These are phyloP conservation scores for Corvus moneduloides DNA, from an alignment of 2,113 vertebrate genomes.

Conservation along the genomic window DNA sequence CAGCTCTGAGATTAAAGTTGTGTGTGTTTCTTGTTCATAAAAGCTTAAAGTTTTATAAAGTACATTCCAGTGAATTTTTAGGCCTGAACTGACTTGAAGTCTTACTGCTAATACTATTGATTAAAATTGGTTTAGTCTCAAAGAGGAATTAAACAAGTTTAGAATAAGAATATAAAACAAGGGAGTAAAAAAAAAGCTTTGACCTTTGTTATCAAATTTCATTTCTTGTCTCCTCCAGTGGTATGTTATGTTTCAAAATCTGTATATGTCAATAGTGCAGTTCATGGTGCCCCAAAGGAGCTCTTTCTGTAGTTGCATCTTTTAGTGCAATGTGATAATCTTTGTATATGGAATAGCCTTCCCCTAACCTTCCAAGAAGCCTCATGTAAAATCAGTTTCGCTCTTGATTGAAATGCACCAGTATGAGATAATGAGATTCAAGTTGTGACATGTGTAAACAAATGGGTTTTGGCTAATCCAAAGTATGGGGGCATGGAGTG, in stretches of 20 bases:
- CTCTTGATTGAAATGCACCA: neutral
- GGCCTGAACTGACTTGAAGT: neutral
- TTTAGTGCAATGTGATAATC: neutral
- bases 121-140: neutral
- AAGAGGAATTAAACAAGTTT: neutral
- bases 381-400: neutral
- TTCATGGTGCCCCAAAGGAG: neutral
- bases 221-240: neutral
- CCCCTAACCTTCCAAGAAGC: neutral
- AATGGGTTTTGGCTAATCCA: neutral
- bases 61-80: neutral
- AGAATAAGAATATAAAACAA: neutral
- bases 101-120: neutral
- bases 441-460: neutral
- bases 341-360: neutral
- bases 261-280: accelerated
- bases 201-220: neutral
- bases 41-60: neutral
- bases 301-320: neutral
- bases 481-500: neutral
- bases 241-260: neutral
- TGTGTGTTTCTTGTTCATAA: neutral
- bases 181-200: neutral
- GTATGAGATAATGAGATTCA: neutral
- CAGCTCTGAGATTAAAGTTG: neutral